A percentile compares a stretch with the other conserved stretches of the same genome.
Conservation (phyloP, 2,888 invertebrate genomes). For the Clanis bilineata region DNA sequence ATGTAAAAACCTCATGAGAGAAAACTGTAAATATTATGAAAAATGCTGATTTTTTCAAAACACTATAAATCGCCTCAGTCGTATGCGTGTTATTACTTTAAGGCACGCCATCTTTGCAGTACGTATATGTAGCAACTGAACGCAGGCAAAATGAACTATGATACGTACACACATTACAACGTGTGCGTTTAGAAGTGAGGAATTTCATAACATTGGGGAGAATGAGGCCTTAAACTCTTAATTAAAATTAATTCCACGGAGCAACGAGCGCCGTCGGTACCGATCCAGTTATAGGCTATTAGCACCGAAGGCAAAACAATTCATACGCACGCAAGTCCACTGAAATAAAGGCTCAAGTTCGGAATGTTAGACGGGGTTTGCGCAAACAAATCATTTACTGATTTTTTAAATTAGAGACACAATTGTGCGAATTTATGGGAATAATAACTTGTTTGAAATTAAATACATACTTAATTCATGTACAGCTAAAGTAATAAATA, state of each 20-base stretch:
- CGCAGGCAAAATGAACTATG: neutral
- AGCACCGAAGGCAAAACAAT: constrained; percentile 30
- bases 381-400: no score
- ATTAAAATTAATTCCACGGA: constrained; percentile 51
- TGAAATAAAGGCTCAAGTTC: neutral
- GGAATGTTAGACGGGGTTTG: neutral
- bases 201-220: constrained; percentile 32
- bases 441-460: no score
- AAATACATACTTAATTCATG: no score
- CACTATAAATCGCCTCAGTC: no score
- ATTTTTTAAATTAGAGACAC: no score
- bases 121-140: neutral
- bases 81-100: neutral
- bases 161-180: no score
- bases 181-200: constrained; percentile 19
- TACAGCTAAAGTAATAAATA: no score
- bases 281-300: constrained; percentile 42
- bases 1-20: no score
- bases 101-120: neutral
- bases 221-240: constrained; percentile 35
- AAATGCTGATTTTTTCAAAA: neutral
- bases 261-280: constrained; percentile 34
- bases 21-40: no score
- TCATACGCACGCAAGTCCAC: constrained; percentile 26
- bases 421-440: no score